Percentiles rank a stretch among this genome's conserved stretches.
Conservation (phyloP, 1,140 invertebrate genomes). For the Drosophila melanica region DNA sequence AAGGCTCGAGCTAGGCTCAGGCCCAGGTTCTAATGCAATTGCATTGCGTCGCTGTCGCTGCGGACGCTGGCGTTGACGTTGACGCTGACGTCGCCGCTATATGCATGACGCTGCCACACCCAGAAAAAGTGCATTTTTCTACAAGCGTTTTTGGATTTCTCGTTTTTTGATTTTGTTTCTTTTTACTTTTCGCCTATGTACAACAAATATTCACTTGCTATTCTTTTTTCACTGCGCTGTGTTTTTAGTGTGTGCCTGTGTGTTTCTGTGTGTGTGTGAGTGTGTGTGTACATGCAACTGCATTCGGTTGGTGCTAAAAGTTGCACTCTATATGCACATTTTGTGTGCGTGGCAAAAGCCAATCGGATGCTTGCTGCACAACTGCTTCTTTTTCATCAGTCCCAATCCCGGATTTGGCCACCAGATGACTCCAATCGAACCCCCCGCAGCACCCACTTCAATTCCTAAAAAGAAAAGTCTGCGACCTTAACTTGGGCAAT, state of each 20-base stretch:
- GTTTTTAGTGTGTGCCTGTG: conserved; percentile 28
- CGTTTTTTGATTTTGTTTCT: conserved; percentile 33
- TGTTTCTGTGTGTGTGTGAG: conserved; percentile 10
- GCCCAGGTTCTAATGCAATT: conserved; percentile 69
- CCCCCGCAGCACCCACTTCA: background rate
- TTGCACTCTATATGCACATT: conserved; percentile 84
- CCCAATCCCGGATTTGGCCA: conserved; percentile 30
- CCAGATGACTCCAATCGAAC: conserved; percentile 1
- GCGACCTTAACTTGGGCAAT: conserved; percentile 2
- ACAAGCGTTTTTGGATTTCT: conserved; percentile 70
- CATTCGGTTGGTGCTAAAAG: conserved; percentile 83
- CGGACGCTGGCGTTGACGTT: conserved; percentile 8
- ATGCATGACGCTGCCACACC: conserved; percentile 67
- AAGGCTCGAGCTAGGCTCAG: conserved; percentile 38
- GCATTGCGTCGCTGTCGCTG: conserved; percentile 43
- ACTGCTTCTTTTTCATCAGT: conserved; percentile 59
- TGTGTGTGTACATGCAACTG: conserved; percentile 67
- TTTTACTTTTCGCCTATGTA: conserved; percentile 66
- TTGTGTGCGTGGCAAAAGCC: conserved; percentile 81
- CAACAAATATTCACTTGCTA: conserved; percentile 76
- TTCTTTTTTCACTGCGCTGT: conserved; percentile 55
- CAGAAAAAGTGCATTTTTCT: conserved; percentile 81
- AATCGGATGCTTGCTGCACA: conserved; percentile 74
- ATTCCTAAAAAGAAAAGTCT: conserved; percentile 22
- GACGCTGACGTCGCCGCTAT: conserved; percentile 23